Base-by-base conservation (phyloP, 2,888 invertebrate genomes). In the Rapana venosa region DNA sequence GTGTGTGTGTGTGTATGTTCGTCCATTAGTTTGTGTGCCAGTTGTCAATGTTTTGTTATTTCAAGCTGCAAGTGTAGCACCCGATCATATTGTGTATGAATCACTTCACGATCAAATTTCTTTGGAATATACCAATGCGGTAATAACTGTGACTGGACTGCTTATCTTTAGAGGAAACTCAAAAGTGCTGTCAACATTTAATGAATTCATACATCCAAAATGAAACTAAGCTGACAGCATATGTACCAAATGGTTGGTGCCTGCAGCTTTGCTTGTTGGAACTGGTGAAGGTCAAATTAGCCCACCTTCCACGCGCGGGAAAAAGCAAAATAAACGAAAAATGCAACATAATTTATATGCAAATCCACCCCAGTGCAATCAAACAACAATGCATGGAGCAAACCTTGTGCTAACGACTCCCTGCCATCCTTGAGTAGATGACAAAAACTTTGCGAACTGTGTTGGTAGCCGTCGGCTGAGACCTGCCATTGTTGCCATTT, bases 401-500 rank as follows among this genome's bases (percentile, higher is more conserved):
- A 56, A 88, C 88, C 88, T 81, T 35, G 30, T 26, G 15, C 58
- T 61, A 5, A 56, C 81, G 22, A 61, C 58, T 56, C 81, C 79
- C 32, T 79, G 88, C 56, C 79, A 88, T 32, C 81, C 81, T 58
- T 88, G 77, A 22, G 35, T 35, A 17, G 88, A 22, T 8, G 87
- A 61, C 11, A 81, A n/a, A 81, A 79, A 81, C 30, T 32, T 88
- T 6, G 47, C 61, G 5, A 22, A 26, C 35, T 79, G 88, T 13
- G 32, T 61, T 13, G 32, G 56, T 20, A 88, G 81, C 26, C 88
- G 47, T 61, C 88, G 26, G 61, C 58, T 81, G 11, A 81, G 22
- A 4, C 81, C 88, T 32, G 79, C 81, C 88, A 88, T 88, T 13
- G 88, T 79, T 5, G 88, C 88, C 88, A 88, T 88, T 56, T 87